A percentile compares a stretch with the other conserved stretches of the same genome.
Evolutionary conservation across 2,797 vertebrate species (phyloP).

Genomic region (Brachyrhaphis roseni): DNA sequence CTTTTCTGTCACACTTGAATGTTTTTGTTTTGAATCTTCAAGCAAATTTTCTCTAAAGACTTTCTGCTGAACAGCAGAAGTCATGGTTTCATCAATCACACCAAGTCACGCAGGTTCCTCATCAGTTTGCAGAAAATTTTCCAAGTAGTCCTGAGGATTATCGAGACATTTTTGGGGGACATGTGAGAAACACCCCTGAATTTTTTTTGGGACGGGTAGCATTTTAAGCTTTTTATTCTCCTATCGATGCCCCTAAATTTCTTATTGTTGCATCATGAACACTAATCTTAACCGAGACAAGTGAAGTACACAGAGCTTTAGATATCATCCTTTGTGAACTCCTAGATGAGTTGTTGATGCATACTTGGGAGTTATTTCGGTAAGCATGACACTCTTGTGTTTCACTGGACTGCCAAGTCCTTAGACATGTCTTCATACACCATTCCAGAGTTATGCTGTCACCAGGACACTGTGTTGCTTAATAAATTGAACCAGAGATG

Average conservation of each 20-base stretch:
- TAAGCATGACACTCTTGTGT: background rate
- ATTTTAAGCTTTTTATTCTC: background rate
- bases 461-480: background rate
- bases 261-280: background rate
- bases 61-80: background rate
- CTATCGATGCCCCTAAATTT: background rate
- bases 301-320: background rate
- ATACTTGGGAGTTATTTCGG: background rate
- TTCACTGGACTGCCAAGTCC: background rate
- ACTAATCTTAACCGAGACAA: background rate
- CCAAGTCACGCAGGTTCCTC: background rate
- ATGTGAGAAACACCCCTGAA: background rate
- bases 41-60: background rate
- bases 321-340: background rate
- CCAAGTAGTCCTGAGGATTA: background rate
- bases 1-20: constrained; percentile 6
- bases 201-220: background rate
- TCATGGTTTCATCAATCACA: background rate
- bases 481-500: background rate
- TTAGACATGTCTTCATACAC: background rate
- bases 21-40: background rate
- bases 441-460: background rate
- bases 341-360: too few relatives aligned
- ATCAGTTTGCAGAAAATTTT: background rate
- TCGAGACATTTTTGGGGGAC: background rate